phyloP scores from a whole-genome alignment of 2,113 vertebrate genomes.

The Stomatorhinus ivindoensis region DNA sequence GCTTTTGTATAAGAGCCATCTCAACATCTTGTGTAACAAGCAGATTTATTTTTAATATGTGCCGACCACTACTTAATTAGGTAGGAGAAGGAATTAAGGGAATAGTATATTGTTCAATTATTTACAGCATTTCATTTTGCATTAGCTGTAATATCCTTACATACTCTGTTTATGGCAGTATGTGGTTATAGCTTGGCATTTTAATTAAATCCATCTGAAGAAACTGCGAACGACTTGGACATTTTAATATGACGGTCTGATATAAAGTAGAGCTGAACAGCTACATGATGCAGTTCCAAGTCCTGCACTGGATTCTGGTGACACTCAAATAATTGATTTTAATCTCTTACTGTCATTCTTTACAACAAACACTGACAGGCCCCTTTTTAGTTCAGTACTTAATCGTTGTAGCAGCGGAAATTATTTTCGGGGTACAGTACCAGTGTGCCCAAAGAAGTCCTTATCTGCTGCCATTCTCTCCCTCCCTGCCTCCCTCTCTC shows the following conservation, averaged over 20 bases:
- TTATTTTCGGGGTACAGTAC: slow-evolving; percentile 1
- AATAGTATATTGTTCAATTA: slow-evolving; percentile 40
- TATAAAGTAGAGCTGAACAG: neutral
- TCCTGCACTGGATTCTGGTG: neutral
- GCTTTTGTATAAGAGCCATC: slow-evolving; percentile 7
- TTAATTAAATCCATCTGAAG: slow-evolving; percentile 64
- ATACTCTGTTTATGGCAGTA: slow-evolving; percentile 59
- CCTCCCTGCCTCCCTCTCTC: no score
- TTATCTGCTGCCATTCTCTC: neutral
- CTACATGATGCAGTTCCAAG: slow-evolving; percentile 3
- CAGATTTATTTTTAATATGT: slow-evolving; percentile 18
- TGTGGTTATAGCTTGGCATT: slow-evolving; percentile 59
- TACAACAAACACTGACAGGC: neutral
- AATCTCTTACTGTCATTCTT: slow-evolving; percentile 16
- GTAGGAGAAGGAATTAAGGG: slow-evolving; percentile 38
- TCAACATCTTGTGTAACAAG: slow-evolving; percentile 22
- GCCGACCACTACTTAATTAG: slow-evolving; percentile 23
- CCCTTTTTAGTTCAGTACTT: slow-evolving; percentile 14
- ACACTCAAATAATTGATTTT: slow-evolving; percentile 11
- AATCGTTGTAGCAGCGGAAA: neutral
- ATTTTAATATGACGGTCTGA: slow-evolving; percentile 46
- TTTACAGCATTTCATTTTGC: slow-evolving; percentile 42
- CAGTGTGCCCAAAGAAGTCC: neutral
- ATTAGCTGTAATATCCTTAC: slow-evolving; percentile 56
- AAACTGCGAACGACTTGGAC: slow-evolving; percentile 44